Evolutionary conservation across 2,113 vertebrate genomes (phyloP).

Genomic region (Ivindomyrus marchei): DNA sequence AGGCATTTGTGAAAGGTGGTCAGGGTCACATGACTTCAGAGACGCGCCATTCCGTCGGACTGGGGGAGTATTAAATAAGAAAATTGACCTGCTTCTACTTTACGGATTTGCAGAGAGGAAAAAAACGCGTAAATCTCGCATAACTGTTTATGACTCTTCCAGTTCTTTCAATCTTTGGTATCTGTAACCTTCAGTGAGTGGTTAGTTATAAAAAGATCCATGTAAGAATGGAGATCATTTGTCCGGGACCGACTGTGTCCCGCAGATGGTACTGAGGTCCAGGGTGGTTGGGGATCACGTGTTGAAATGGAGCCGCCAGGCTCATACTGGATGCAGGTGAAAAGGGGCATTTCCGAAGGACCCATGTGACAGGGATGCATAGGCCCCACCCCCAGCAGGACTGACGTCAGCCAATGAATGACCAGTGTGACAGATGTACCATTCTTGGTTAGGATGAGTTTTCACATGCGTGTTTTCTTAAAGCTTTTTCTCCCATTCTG

Average conservation of each 20-base stretch:
- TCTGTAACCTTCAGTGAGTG: background rate
- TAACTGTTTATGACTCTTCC: background rate
- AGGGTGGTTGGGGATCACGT: background rate
- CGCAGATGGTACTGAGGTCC: conserved; percentile 9
- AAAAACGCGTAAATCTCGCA: background rate
- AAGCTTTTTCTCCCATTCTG: background rate
- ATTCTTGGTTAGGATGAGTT: background rate
- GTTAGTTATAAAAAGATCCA: background rate
- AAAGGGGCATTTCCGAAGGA: background rate
- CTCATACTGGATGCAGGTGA: background rate
- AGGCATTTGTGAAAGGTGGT: conserved; percentile 34
- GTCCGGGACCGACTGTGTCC: background rate
- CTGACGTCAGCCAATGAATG: background rate
- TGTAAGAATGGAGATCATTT: background rate
- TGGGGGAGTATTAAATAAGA: background rate
- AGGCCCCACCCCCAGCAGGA: background rate
- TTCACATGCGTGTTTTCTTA: background rate
- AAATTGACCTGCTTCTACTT: background rate
- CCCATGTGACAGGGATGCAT: background rate
- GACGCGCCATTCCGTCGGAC: background rate
- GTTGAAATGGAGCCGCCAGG: background rate
- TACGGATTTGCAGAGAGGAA: background rate
- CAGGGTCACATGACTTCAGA: conserved; percentile 6
- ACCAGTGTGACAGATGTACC: background rate
- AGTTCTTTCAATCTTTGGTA: background rate